Evolutionary conservation across 1,140 invertebrate species (phyloP).

Genomic region (Yoshiicerus persimilis): DNA sequence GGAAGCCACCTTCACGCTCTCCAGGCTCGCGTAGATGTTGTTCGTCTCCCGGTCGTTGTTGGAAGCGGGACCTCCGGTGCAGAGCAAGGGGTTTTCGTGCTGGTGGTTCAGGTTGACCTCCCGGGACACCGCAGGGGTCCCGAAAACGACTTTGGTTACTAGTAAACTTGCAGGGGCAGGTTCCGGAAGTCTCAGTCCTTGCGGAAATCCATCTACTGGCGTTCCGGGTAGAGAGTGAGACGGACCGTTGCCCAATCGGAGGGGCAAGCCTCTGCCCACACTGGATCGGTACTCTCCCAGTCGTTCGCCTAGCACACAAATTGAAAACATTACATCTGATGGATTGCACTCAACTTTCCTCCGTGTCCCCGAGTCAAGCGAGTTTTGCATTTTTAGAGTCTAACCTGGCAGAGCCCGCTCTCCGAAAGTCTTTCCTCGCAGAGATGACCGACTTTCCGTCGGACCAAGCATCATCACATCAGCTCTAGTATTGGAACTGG

Average conservation of each 20-base stretch:
- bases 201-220: conserved; percentile 49
- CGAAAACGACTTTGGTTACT: conserved; percentile 50
- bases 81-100: conserved; percentile 46
- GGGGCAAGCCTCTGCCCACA: conserved; percentile 46
- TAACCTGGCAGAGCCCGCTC: conserved; percentile 49
- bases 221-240: conserved; percentile 48
- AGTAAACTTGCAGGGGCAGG: conserved; percentile 49
- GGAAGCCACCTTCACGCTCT: conserved; percentile 48
- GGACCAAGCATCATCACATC: conserved; percentile 48
- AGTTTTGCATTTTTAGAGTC: no score
- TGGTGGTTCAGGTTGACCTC: conserved; percentile 49
- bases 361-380: no score
- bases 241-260: conserved; percentile 48
- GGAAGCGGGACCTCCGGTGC: conserved; percentile 37
- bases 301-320: conserved; percentile 42
- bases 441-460: conserved; percentile 45
- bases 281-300: conserved; percentile 49
- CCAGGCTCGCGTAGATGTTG: conserved; percentile 49
- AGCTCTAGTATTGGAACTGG: conserved; percentile 47
- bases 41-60: conserved; percentile 45
- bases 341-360: no score
- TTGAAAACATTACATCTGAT: background rate
- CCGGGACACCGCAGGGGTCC: conserved; percentile 47
- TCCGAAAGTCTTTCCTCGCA: conserved; percentile 49
- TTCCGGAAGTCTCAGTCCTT: conserved; percentile 46